Evolutionary conservation across 2,113 vertebrate genomes (phyloP).

Genomic region (Bos javanicus): DNA sequence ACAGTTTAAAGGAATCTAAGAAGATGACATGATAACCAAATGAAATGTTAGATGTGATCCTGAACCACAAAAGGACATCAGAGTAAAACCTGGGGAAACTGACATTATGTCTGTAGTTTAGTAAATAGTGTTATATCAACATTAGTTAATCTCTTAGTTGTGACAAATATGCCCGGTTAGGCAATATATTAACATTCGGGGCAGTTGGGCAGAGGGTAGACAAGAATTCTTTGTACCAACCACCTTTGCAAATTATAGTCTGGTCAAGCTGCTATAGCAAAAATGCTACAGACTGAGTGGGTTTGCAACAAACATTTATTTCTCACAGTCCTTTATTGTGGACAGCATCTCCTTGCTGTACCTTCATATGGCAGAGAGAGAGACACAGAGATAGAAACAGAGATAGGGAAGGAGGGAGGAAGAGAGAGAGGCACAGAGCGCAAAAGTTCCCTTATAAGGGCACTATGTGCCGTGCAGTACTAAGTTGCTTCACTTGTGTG

Average conservation of each 20-base stretch:
- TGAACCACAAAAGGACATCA: not conserved
- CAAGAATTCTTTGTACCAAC: not conserved
- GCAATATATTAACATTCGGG: not conserved
- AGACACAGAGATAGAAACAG: not conserved
- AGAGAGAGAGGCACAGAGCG: not conserved
- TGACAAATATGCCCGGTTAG: not conserved
- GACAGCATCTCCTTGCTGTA: not conserved
- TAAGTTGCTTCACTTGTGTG: not conserved
- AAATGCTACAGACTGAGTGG: not conserved
- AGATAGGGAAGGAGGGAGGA: not conserved
- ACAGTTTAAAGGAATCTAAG: not conserved
- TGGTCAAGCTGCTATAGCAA: not conserved
- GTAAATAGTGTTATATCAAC: not conserved
- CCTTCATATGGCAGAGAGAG: not conserved
- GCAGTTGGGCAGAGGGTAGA: not conserved
- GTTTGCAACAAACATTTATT: not conserved
- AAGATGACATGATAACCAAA: not conserved
- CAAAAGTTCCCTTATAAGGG: not conserved
- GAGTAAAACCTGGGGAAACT: not conserved
- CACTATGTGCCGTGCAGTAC: not conserved
- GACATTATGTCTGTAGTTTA: not conserved
- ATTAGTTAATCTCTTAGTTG: not conserved
- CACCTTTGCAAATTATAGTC: not conserved
- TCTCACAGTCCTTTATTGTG: not conserved
- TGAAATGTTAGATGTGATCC: not conserved